These are phyloP conservation scores for Hyposmocoma kahamanoa DNA, from an alignment of 1,140 invertebrate genomes.

Conservation along the genomic window DNA sequence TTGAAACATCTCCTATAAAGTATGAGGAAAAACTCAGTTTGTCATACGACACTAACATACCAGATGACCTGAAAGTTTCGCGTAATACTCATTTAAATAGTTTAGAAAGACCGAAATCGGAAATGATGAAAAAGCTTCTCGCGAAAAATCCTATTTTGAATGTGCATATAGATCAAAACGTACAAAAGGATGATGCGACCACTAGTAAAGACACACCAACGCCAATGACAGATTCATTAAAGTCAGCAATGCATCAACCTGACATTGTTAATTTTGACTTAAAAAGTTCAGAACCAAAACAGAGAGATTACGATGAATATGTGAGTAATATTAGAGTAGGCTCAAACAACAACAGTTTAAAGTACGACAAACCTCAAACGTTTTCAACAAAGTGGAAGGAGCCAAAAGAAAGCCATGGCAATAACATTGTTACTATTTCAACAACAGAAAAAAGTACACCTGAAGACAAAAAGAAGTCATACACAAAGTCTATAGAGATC, in stretches of 20 bases:
- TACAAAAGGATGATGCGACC: conserved; percentile 41
- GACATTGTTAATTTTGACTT: conserved; percentile 69
- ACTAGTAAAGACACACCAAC: conserved; percentile 40
- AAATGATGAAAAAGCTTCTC: conserved; percentile 73
- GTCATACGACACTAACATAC: conserved; percentile 74
- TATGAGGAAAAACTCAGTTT: conserved; percentile 64
- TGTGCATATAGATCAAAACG: conserved; percentile 56
- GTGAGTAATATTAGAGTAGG: conserved; percentile 69
- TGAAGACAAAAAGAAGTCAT: conserved; percentile 40
- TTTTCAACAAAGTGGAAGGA: conserved; percentile 49
- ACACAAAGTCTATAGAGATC: conserved; percentile 71
- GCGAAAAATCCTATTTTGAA: conserved; percentile 71
- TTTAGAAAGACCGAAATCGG: conserved; percentile 73
- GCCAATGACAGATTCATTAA: conserved; percentile 57
- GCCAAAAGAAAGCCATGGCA: conserved; percentile 22
- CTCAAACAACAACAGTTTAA: conserved; percentile 61
- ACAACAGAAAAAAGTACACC: conserved; percentile 44
- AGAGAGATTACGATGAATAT: conserved; percentile 57
- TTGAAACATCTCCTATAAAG: conserved; percentile 39
- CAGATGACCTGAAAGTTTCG: conserved; percentile 76
- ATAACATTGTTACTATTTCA: conserved; percentile 64
- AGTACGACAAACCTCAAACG: conserved; percentile 38
- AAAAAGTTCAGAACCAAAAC: conserved; percentile 44
- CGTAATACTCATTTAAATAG: conserved; percentile 73
- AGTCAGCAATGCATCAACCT: conserved; percentile 67